These are phyloP conservation scores for Abramis brama DNA, from an alignment of 2,113 vertebrate species.

Conservation along the genomic window DNA sequence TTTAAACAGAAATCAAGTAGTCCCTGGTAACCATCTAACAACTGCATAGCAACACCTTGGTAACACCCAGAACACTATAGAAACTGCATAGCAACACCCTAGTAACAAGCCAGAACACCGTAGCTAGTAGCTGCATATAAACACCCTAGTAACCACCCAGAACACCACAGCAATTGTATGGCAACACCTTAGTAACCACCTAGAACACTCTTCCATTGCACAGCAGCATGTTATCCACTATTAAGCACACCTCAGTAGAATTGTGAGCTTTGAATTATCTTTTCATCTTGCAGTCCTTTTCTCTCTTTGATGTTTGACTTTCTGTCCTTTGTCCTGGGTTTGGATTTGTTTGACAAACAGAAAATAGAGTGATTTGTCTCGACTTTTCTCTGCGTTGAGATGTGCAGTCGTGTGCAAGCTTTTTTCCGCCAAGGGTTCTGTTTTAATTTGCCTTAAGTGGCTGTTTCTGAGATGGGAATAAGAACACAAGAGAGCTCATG, in stretches of 20 bases:
- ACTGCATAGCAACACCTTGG: no score
- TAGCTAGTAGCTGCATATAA: no score
- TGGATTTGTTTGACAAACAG: neutral
- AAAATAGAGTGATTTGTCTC: neutral
- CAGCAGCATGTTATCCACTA: neutral
- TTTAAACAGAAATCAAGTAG: neutral
- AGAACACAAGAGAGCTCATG: slow-evolving; percentile 22
- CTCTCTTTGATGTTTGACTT: neutral
- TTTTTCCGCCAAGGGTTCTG: neutral
- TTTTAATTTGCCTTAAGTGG: slow-evolving; percentile 14
- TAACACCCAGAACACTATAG: no score
- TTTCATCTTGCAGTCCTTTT: neutral
- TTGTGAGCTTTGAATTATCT: neutral
- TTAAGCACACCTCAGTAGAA: neutral
- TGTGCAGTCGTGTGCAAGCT: slow-evolving; percentile 29
- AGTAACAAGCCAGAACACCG: no score
- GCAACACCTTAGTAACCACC: no score
- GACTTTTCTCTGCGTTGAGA: slow-evolving; percentile 46
- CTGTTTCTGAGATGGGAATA: slow-evolving; percentile 9
- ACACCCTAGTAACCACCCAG: neutral
- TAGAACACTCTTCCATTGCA: no score
- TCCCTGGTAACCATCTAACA: neutral
- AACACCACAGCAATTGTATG: neutral
- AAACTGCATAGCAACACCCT: no score
- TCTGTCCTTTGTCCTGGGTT: neutral